phyloP scores from a whole-genome alignment of 2,113 vertebrate genomes.

The Lycocorax pyrrhopterus region DNA sequence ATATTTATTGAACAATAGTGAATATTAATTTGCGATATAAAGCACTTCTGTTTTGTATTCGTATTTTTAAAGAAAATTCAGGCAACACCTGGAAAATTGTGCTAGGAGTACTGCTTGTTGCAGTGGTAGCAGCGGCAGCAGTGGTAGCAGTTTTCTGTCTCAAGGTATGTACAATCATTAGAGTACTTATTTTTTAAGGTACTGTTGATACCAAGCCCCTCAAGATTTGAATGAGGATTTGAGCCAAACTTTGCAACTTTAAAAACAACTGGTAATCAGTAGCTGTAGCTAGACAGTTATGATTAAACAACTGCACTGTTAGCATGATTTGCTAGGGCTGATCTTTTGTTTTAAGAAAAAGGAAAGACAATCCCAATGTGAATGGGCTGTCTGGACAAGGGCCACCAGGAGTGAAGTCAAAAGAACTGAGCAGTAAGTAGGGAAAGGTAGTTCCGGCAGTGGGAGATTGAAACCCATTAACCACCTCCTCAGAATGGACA shows the following conservation, averaged over 20 bases:
- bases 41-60: background rate
- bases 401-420: background rate
- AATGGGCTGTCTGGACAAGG: background rate
- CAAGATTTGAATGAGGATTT: background rate
- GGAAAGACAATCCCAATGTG: background rate
- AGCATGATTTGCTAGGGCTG: background rate
- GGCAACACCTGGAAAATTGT: rapidly evolving
- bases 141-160: rapidly evolving
- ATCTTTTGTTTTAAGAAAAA: background rate
- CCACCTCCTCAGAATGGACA: background rate
- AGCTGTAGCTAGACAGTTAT: background rate
- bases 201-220: background rate
- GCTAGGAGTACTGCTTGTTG: rapidly evolving
- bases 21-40: background rate
- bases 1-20: background rate
- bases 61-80: background rate
- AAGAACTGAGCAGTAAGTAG: background rate
- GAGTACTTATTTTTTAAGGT: background rate
- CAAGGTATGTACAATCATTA: background rate
- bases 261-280: background rate
- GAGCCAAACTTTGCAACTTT: background rate
- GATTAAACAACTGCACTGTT: background rate
- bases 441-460: background rate
- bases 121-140: rapidly evolving
- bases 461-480: background rate